These are phyloP conservation scores for Arrhopalites spinosus DNA, from an alignment of 2,888 invertebrate species.

Conservation along the genomic window DNA sequence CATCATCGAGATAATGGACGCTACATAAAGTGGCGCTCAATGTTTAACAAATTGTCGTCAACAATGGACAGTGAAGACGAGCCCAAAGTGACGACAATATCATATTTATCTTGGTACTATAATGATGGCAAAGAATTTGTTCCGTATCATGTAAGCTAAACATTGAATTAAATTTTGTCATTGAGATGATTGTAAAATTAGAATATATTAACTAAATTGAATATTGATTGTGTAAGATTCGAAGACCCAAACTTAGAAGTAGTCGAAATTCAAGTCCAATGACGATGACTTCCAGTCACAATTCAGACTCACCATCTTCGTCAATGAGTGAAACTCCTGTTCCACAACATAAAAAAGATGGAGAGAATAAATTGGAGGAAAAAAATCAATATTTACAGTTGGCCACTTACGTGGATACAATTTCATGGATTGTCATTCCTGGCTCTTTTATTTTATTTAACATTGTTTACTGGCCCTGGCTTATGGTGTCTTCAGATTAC, in stretches of 20 bases:
- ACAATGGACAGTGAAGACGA: not conserved
- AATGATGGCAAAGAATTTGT: constrained; percentile 30
- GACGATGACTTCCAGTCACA: not conserved
- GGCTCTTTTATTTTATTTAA: constrained; percentile 19
- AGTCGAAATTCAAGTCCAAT: constrained; percentile 21
- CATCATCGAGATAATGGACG: not conserved
- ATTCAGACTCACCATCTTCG: constrained; percentile 20
- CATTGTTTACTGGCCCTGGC: constrained; percentile 27
- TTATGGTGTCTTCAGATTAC: not conserved
- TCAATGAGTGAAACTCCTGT: not conserved
- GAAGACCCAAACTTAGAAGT: constrained; percentile 31
- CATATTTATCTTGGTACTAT: constrained; percentile 34
- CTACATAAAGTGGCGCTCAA: constrained; percentile 6
- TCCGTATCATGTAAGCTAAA: constrained; percentile 28
- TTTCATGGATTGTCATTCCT: constrained; percentile 4
- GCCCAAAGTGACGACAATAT: constrained; percentile 23
- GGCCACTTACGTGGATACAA: constrained; percentile 2
- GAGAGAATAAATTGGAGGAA: not conserved
- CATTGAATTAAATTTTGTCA: not conserved
- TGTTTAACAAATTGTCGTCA: constrained; percentile 4
- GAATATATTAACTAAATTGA: not conserved
- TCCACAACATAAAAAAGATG: not conserved
- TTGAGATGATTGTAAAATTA: not conserved
- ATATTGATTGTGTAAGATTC: constrained; percentile 10
- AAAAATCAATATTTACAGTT: constrained; percentile 12